Evolutionary conservation across 1,140 invertebrate species (phyloP).

Genomic region (Homarus americanus): DNA sequence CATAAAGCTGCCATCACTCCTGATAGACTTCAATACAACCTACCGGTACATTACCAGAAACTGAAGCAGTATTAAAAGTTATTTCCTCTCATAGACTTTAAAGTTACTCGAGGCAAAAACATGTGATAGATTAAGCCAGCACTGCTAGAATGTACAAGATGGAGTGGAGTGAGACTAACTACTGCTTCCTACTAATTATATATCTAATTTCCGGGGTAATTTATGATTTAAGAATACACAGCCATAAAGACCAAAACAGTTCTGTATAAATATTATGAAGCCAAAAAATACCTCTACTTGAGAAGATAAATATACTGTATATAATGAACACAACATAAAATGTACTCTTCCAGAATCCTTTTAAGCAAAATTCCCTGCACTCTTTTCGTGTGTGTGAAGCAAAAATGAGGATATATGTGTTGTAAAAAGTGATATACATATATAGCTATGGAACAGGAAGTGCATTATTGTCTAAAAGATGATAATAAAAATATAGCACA

Average conservation of each 20-base stretch:
- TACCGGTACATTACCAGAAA: neutral
- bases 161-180: neutral
- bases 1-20: neutral
- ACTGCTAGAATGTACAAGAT: neutral
- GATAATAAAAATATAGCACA: neutral
- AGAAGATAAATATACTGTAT: neutral
- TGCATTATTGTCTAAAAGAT: neutral
- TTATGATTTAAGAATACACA: neutral
- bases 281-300: neutral
- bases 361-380: neutral
- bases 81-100: neutral
- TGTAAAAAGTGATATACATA: neutral
- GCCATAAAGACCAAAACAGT: neutral
- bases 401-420: neutral
- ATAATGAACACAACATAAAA: neutral
- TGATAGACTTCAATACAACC: neutral
- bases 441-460: neutral
- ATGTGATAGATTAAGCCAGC: neutral
- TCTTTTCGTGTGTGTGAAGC: neutral
- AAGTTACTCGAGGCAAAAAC: neutral
- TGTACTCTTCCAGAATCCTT: neutral
- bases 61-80: neutral
- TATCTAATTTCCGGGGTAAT: neutral
- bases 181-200: neutral
- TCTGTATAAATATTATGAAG: neutral